A percentile compares a stretch with the other conserved stretches of the same genome.
Conservation (phyloP, 2,113 vertebrate species). For the Saccopteryx leptura region DNA sequence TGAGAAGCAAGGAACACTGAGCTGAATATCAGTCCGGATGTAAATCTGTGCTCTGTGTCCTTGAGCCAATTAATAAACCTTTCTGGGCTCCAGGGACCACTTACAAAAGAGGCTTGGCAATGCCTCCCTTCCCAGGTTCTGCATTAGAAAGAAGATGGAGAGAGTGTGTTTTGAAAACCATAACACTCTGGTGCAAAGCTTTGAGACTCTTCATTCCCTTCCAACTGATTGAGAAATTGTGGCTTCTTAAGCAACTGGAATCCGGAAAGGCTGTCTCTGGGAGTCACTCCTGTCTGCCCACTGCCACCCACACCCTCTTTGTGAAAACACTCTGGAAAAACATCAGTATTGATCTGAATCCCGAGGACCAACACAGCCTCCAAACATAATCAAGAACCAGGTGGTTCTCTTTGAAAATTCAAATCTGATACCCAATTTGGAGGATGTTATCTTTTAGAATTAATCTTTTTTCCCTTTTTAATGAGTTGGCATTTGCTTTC, state of each 20-base stretch:
- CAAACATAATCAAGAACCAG: slow-evolving; percentile 44
- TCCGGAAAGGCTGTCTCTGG: background rate
- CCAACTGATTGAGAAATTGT: background rate
- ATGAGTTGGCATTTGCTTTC: slow-evolving; percentile 44
- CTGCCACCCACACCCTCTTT: background rate
- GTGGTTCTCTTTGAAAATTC: slow-evolving; percentile 43
- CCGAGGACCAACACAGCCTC: slow-evolving; percentile 47
- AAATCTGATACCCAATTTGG: background rate
- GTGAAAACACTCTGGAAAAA: slow-evolving; percentile 15
- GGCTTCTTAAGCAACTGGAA: background rate
- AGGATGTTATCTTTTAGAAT: slow-evolving; percentile 1
- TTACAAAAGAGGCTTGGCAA: background rate
- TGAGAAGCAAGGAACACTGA: background rate
- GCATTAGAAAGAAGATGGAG: background rate
- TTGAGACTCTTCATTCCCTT: background rate
- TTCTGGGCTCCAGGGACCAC: background rate
- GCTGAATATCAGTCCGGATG: background rate
- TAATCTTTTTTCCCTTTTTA: background rate
- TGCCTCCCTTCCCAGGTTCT: background rate
- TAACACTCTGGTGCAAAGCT: background rate
- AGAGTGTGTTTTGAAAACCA: background rate
- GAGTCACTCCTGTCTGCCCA: background rate
- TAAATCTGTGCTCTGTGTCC: background rate
- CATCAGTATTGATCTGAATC: slow-evolving; percentile 49
- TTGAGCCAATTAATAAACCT: background rate